phyloP scores from a whole-genome alignment of 2,888 invertebrate genomes.

The Eilema griseolum region DNA sequence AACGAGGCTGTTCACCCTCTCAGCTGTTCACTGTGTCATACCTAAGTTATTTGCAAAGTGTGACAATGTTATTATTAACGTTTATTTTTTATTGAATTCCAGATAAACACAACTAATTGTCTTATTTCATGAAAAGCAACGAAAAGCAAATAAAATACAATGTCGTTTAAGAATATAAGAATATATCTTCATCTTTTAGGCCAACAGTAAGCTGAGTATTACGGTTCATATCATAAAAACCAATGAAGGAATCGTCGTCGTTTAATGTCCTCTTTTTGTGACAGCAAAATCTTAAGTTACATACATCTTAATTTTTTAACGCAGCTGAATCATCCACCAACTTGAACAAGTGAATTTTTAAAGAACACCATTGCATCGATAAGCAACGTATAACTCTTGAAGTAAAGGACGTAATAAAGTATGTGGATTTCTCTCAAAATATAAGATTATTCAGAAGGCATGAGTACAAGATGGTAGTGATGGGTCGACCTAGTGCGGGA shows the following conservation, averaged over 20 bases:
- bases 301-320: neutral
- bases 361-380: neutral
- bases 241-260: neutral
- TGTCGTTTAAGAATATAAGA: neutral
- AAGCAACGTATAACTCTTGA: neutral
- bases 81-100: neutral
- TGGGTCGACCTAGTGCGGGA: constrained; percentile 54
- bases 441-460: neutral
- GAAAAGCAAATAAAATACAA: neutral
- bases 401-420: neutral
- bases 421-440: neutral
- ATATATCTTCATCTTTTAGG: neutral
- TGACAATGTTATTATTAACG: neutral
- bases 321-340: neutral
- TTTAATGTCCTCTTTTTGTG: neutral
- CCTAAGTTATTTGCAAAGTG: neutral
- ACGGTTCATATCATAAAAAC: neutral
- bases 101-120: neutral
- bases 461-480: constrained; percentile 13
- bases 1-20: constrained; percentile 44
- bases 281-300: neutral
- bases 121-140: neutral
- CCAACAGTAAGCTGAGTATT: neutral
- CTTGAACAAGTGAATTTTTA: neutral
- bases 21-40: constrained; percentile 45